Conservation (phyloP, 2,113 vertebrate genomes). For the Labeo rohita region DNA sequence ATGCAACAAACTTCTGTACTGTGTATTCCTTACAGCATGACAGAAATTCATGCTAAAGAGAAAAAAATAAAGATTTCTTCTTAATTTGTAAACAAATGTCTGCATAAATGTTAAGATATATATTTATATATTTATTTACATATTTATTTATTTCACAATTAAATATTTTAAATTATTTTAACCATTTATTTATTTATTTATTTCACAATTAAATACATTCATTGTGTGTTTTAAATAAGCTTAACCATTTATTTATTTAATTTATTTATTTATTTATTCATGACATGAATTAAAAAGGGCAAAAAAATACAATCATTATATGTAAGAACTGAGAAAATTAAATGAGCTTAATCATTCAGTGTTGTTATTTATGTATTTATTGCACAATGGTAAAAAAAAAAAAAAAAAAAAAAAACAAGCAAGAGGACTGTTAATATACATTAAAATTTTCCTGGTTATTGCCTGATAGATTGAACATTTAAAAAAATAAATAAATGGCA, state of each 20-base stretch:
- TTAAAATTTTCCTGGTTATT: too few species aligned
- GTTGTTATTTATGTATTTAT: background rate
- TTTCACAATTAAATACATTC: background rate
- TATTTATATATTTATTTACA: too few species aligned
- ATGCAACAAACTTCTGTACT: background rate
- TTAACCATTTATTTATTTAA: background rate
- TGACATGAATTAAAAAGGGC: background rate
- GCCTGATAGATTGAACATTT: too few species aligned
- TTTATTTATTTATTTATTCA: background rate
- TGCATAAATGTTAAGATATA: too few species aligned
- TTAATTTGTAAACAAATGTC: background rate
- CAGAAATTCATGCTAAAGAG: background rate
- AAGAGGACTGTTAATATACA: too few species aligned
- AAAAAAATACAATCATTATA: background rate
- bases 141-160: background rate
- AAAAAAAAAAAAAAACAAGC: too few species aligned
- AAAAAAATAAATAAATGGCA: too few species aligned
- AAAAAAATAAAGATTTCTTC: background rate
- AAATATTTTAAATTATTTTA: background rate
- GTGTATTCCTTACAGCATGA: background rate
- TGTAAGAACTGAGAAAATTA: background rate
- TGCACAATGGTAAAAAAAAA: too few species aligned
- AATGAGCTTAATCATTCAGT: background rate
- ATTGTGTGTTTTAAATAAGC: background rate
- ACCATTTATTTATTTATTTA: background rate